phyloP scores from a whole-genome alignment of 2,888 invertebrate genomes.

The Sisyra terminalis region DNA sequence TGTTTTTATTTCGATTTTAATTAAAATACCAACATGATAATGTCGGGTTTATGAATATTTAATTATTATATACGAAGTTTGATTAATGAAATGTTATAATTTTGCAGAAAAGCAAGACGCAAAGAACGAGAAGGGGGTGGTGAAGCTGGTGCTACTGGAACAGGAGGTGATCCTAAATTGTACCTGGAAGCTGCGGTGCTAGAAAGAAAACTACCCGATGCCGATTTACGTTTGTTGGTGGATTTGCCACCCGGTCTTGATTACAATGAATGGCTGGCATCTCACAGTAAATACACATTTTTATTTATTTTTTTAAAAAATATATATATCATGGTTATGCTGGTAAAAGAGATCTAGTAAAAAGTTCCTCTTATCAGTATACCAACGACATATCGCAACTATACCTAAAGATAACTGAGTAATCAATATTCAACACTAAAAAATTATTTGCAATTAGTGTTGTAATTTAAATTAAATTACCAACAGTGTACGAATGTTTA shows the following conservation, averaged over 20 bases:
- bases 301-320: no score
- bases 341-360: no score
- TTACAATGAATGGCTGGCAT: slow-evolving; percentile 98
- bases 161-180: slow-evolving; percentile 74
- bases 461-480: background rate
- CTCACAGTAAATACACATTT: slow-evolving; percentile 65
- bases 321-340: no score
- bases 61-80: no score
- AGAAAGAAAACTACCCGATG: slow-evolving; percentile 85
- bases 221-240: slow-evolving; percentile 86
- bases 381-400: no score
- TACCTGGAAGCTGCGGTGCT: slow-evolving; percentile 90
- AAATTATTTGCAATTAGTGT: background rate
- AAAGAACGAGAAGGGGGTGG: slow-evolving; percentile 82
- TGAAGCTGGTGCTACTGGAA: slow-evolving; percentile 28
- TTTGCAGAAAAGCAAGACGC: slow-evolving; percentile 85
- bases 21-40: no score
- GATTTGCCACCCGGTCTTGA: slow-evolving; percentile 91
- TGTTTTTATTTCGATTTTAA: no score
- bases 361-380: no score
- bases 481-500: no score
- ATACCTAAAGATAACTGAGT: no score
- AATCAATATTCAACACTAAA: background rate
- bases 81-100: background rate
- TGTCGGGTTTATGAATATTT: no score